Evolutionary conservation across 2,888 invertebrate genomes (phyloP).

Genomic region (Sthenelais limicola): DNA sequence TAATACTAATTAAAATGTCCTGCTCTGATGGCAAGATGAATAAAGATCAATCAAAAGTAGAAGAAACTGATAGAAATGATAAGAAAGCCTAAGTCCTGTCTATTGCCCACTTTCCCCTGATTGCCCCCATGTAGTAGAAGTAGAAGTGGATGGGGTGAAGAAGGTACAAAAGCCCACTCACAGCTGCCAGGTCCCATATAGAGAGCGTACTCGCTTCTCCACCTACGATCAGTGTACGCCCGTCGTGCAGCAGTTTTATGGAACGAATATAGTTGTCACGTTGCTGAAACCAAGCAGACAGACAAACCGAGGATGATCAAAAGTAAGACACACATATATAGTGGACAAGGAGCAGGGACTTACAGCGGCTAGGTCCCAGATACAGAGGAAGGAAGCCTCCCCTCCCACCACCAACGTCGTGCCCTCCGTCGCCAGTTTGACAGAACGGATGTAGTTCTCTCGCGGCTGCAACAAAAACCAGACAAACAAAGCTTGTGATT

Average conservation of each 20-base stretch:
- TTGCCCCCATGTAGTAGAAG: no score
- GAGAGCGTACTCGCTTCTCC: slow-evolving; percentile 96
- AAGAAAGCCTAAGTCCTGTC: no score
- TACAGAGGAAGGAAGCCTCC: slow-evolving; percentile 93
- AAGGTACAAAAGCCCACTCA: slow-evolving; percentile 56
- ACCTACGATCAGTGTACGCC: slow-evolving; percentile 93
- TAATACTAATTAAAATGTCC: no score
- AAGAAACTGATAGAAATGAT: no score
- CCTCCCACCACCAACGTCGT: slow-evolving; percentile 96
- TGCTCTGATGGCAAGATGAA: no score
- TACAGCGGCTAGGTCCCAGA: slow-evolving; percentile 92
- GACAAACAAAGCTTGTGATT: no score
- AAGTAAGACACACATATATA: slow-evolving; percentile 18
- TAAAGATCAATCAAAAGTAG: no score
- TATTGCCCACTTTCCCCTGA: no score
- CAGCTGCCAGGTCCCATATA: slow-evolving; percentile 93
- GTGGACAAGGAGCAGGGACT: slow-evolving; percentile 52
- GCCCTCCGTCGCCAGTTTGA: slow-evolving; percentile 92
- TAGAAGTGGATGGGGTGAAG: background rate
- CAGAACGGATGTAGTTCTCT: slow-evolving; percentile 96
- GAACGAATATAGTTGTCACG: slow-evolving; percentile 96
- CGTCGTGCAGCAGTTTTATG: slow-evolving; percentile 92
- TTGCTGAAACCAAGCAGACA: slow-evolving; percentile 77
- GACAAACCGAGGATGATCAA: slow-evolving; percentile 30
- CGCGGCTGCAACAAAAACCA: slow-evolving; percentile 85